Evolutionary conservation across 37 sponge, comb jelly and placozoan species (phyloP).

Genomic region (Amphimedon queenslandica): DNA sequence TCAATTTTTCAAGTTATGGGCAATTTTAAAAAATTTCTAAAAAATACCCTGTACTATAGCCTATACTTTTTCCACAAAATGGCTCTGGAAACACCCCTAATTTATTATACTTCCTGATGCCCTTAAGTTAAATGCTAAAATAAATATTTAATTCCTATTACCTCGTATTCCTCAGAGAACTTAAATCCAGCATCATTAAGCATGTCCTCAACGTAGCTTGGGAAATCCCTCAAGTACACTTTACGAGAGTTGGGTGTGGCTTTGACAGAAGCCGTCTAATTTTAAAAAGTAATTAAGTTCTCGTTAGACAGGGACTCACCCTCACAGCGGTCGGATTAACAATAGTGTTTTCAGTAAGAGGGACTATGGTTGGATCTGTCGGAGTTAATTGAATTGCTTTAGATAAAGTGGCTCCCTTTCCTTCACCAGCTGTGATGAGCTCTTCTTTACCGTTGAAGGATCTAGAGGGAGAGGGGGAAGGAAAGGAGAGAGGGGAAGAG

Average conservation of each 20-base stretch:
- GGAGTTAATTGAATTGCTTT: background rate
- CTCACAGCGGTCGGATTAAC: background rate
- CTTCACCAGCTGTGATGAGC: no score
- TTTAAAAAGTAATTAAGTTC: background rate
- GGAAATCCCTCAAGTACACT: constrained; percentile 41
- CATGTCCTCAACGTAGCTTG: constrained; percentile 45
- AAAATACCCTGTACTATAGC: no score
- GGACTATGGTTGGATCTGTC: background rate
- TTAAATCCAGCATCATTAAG: constrained; percentile 63
- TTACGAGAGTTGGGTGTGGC: constrained; percentile 27
- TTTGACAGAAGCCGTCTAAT: background rate
- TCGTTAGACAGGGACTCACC: background rate
- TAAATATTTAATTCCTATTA: constrained; percentile 12
- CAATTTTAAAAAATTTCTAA: no score
- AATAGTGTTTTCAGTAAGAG: constrained; percentile 3
- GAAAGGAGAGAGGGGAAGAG: no score
- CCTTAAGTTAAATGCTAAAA: no score
- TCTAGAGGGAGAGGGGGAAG: no score
- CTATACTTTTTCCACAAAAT: no score
- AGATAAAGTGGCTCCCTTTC: no score
- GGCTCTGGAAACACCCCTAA: no score
- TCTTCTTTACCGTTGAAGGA: no score
- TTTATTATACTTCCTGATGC: no score
- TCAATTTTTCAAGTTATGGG: no score
- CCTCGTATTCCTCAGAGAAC: constrained; percentile 87